These are phyloP conservation scores for Odocoileus virginianus DNA, from an alignment of 2,113 vertebrate species.

Conservation along the genomic window DNA sequence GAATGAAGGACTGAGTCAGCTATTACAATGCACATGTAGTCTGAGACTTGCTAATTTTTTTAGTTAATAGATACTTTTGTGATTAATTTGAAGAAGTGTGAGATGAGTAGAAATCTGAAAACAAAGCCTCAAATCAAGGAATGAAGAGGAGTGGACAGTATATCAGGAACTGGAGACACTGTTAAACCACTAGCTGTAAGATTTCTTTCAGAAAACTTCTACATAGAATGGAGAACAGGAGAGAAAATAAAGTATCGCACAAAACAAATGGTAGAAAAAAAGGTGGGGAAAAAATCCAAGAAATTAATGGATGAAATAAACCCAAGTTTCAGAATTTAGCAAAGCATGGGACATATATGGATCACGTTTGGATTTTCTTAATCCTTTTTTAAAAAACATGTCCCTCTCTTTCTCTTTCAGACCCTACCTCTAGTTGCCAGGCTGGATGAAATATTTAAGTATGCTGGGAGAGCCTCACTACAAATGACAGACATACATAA, in stretches of 20 bases:
- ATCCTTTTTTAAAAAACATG: too few species aligned
- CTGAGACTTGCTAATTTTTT: background rate
- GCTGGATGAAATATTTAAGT: background rate
- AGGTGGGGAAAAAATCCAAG: background rate
- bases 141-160: background rate
- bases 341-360: background rate
- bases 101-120: background rate
- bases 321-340: background rate
- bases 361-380: background rate
- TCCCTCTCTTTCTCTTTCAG: background rate
- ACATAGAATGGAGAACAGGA: background rate
- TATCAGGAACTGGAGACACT: background rate
- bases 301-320: background rate
- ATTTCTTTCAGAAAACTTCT: background rate
- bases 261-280: background rate
- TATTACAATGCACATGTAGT: background rate
- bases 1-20: background rate
- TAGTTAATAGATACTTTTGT: background rate
- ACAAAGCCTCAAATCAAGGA: background rate
- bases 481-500: background rate
- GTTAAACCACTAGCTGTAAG: background rate
- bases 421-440: background rate
- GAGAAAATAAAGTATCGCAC: background rate
- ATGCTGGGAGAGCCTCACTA: background rate
- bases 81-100: background rate